phyloP scores from a whole-genome alignment of 1,140 invertebrate species.

The Drosophila kanapiae region DNA sequence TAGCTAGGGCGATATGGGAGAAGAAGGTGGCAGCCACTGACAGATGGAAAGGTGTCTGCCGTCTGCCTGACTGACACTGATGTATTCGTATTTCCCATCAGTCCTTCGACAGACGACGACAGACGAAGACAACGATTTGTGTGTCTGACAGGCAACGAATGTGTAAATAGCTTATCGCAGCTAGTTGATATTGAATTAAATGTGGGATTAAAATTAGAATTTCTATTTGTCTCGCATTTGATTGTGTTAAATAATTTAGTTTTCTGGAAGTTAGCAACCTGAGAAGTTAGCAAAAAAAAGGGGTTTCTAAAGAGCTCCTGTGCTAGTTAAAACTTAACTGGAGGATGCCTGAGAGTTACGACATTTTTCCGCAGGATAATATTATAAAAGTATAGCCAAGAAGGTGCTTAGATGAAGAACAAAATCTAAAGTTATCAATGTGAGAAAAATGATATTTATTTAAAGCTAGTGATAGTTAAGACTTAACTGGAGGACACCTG shows the following conservation, averaged over 20 bases:
- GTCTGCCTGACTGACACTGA: constrained; percentile 70
- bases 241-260: too few relatives aligned
- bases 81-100: constrained; percentile 66
- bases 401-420: too few relatives aligned
- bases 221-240: background rate
- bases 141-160: constrained; percentile 37
- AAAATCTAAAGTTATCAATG: too few relatives aligned
- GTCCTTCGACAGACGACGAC: constrained; percentile 54
- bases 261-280: background rate
- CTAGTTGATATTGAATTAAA: constrained; percentile 13
- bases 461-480: too few relatives aligned
- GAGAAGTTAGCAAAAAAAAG: background rate
- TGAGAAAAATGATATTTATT: too few relatives aligned
- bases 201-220: constrained; percentile 2
- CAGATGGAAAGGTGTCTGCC: constrained; percentile 80
- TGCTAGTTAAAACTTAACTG: background rate
- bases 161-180: background rate
- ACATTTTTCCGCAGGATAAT: background rate
- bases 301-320: background rate
- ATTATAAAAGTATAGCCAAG: background rate
- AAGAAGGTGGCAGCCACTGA: constrained; percentile 33
- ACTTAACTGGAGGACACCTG: background rate
- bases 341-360: background rate
- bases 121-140: constrained; percentile 4
- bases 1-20: constrained; percentile 24